These are phyloP conservation scores for Orchesella cincta DNA, from an alignment of 1,140 invertebrate genomes.

Conservation along the genomic window DNA sequence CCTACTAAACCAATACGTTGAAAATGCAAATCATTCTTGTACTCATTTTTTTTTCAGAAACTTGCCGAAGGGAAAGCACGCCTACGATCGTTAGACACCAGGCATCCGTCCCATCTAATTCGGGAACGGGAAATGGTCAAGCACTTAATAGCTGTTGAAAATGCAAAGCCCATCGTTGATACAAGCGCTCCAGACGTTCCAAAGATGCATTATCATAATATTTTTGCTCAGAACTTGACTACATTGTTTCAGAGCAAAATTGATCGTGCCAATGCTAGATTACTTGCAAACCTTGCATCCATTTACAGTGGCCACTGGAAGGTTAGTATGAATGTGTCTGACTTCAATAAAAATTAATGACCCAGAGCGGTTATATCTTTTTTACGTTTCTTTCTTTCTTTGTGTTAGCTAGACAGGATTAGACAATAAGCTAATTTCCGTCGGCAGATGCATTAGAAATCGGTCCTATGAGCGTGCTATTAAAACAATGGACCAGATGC, in stretches of 20 bases:
- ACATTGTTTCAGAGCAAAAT: not conserved
- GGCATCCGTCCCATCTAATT: not conserved
- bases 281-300: not conserved
- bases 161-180: not conserved
- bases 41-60: not conserved
- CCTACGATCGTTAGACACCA: not conserved
- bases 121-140: not conserved
- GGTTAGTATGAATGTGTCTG: not conserved
- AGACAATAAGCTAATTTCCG: not conserved
- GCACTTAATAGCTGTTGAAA: not conserved
- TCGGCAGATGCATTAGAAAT: not conserved
- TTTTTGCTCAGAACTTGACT: not conserved
- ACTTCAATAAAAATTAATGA: not conserved
- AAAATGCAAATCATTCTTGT: not conserved
- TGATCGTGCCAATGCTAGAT: not conserved
- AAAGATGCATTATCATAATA: not conserved
- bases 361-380: not conserved
- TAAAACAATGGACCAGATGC: not conserved
- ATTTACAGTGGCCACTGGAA: not conserved
- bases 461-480: not conserved
- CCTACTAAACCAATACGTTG: not conserved
- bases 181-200: not conserved
- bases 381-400: not conserved
- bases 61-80: not conserved
- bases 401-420: constrained; percentile 3